A percentile compares a stretch with the other conserved stretches of the same genome.
These are phyloP conservation scores for Lagopus muta DNA, from an alignment of 2,113 vertebrate species.

Conservation along the genomic window DNA sequence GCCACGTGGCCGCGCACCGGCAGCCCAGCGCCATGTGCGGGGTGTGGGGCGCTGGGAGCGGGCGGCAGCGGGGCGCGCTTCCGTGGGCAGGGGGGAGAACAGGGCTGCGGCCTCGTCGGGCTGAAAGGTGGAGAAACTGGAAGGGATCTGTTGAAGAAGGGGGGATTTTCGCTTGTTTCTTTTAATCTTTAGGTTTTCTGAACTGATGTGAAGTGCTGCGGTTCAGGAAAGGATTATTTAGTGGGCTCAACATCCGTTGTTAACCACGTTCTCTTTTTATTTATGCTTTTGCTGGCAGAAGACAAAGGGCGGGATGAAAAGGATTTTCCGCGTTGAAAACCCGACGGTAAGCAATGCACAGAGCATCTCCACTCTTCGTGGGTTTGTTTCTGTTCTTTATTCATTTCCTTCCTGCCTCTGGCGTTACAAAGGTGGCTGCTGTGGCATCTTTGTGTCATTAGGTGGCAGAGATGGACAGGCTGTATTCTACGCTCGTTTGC, in stretches of 20 bases:
- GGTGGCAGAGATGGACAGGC: conserved; percentile 76
- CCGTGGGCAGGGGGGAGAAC: accelerated
- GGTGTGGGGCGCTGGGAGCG: too few relatives aligned
- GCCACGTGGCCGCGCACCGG: accelerated
- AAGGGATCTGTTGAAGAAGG: accelerated
- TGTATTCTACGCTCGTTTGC: conserved; percentile 75
- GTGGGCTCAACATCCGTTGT: accelerated
- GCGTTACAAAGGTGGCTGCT: conserved; percentile 57
- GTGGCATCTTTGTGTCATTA: conserved; percentile 69
- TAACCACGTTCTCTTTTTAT: accelerated
- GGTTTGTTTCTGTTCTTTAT: background rate
- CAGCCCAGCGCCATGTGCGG: too few relatives aligned
- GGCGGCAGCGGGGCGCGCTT: background rate
- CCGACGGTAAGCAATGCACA: accelerated
- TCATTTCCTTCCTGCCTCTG: background rate
- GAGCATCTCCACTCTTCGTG: accelerated
- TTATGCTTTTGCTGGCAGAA: background rate
- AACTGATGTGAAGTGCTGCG: accelerated
- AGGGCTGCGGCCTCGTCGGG: accelerated
- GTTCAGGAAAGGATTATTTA: accelerated
- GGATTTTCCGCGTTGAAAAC: accelerated
- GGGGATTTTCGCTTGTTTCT: accelerated
- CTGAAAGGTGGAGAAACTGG: accelerated
- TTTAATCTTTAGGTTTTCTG: accelerated
- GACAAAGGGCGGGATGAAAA: background rate